phyloP scores from a whole-genome alignment of 1,140 invertebrate species.

The Melanaphis sacchari region DNA sequence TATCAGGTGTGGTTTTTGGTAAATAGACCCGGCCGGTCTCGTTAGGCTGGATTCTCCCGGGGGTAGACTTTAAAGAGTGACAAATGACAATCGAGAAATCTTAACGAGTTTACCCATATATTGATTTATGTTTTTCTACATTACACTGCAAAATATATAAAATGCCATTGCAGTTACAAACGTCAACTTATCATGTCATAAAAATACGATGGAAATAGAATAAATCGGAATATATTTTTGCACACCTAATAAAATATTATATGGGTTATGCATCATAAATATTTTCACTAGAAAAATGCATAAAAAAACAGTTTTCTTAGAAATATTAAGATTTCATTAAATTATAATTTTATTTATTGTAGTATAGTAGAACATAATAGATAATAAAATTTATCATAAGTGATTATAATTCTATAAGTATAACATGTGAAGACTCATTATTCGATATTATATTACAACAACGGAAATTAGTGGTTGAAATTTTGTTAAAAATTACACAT shows the following conservation, averaged over 20 bases:
- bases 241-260: neutral
- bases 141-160: neutral
- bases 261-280: too few species aligned
- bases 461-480: neutral
- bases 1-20: neutral
- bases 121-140: neutral
- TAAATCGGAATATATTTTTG: neutral
- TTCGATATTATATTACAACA: neutral
- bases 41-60: neutral
- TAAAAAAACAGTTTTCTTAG: neutral
- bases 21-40: neutral
- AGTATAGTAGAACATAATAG: neutral
- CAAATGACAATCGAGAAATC: neutral
- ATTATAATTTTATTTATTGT: too few species aligned
- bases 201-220: neutral
- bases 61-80: neutral
- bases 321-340: neutral
- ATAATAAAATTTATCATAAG: neutral
- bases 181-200: neutral
- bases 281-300: neutral
- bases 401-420: neutral
- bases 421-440: too few species aligned
- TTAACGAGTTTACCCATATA: neutral
- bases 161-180: neutral
- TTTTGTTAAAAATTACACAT: neutral